Percentiles rank a stretch among this genome's conserved stretches.
phyloP scores from a whole-genome alignment of 1,140 invertebrate species.

The Diprion similis region DNA sequence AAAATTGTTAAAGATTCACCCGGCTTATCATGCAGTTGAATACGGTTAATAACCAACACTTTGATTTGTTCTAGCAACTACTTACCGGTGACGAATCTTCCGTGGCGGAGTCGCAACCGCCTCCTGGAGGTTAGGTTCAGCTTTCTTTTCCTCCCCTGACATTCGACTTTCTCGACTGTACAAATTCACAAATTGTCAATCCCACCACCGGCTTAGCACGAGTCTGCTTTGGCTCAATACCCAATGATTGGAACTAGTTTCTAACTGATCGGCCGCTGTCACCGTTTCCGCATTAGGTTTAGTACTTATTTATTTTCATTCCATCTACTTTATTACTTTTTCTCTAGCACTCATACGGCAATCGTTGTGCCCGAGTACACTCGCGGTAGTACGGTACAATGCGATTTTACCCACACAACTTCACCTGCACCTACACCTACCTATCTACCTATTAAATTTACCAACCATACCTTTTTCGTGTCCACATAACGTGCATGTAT shows the following conservation, averaged over 20 bases:
- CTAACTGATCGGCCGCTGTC: neutral
- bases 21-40: slow-evolving; percentile 9
- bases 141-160: slow-evolving; percentile 45
- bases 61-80: slow-evolving; percentile 7
- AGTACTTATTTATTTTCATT: no score
- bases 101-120: slow-evolving; percentile 42
- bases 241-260: no score
- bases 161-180: slow-evolving; percentile 39
- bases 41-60: slow-evolving; percentile 3
- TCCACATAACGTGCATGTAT: no score
- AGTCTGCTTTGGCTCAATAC: no score
- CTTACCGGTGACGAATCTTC: slow-evolving; percentile 59
- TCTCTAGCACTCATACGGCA: neutral
- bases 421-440: no score
- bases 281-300: neutral
- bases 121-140: slow-evolving; percentile 52
- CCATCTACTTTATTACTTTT: neutral
- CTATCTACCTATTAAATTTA: no score
- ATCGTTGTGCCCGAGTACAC: no score
- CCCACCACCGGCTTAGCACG: neutral
- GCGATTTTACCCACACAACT: no score
- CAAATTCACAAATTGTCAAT: neutral
- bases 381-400: no score
- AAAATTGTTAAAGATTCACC: slow-evolving; percentile 2
- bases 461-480: no score